phyloP scores from a whole-genome alignment of 2,888 invertebrate species.

The Chorisops tibialis region DNA sequence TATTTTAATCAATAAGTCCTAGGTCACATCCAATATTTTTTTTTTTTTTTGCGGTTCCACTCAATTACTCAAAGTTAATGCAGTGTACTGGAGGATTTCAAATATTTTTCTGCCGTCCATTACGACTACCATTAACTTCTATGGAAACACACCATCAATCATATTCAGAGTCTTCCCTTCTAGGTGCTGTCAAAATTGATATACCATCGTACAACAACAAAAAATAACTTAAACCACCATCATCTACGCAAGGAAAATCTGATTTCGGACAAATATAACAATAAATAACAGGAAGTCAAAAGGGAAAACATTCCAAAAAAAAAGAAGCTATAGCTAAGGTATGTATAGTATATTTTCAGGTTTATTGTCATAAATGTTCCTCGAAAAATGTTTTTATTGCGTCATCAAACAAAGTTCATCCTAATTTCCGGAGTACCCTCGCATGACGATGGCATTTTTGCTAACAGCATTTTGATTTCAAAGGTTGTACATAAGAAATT shows the following conservation, averaged over 20 bases:
- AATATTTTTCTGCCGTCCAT: slow-evolving; percentile 1
- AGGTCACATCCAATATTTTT: too few species aligned
- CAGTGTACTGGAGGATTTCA: too few species aligned
- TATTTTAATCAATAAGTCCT: too few species aligned
- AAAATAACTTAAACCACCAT: background rate
- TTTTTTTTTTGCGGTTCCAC: too few species aligned
- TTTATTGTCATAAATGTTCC: slow-evolving; percentile 4
- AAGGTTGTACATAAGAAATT: too few species aligned
- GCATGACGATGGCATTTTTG: too few species aligned
- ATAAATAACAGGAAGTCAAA: slow-evolving; percentile 24
- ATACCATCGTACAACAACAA: too few species aligned
- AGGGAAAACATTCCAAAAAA: slow-evolving; percentile 6
- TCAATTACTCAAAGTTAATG: too few species aligned
- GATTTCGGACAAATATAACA: slow-evolving; percentile 24
- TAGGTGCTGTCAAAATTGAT: slow-evolving; percentile 14
- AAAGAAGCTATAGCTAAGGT: background rate
- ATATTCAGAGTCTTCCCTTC: slow-evolving; percentile 18
- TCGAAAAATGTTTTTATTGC: slow-evolving; percentile 13
- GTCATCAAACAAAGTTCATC: slow-evolving; percentile 12
- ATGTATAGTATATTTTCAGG: background rate
- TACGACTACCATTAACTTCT: slow-evolving; percentile 24
- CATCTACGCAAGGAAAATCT: slow-evolving; percentile 15
- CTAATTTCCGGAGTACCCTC: slow-evolving; percentile 9
- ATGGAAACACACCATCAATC: slow-evolving; percentile 24
- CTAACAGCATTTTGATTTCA: too few species aligned